Base-by-base conservation (phyloP, 92 coral and sea anemone genomes). In the Zoanthus sansibaricus region DNA sequence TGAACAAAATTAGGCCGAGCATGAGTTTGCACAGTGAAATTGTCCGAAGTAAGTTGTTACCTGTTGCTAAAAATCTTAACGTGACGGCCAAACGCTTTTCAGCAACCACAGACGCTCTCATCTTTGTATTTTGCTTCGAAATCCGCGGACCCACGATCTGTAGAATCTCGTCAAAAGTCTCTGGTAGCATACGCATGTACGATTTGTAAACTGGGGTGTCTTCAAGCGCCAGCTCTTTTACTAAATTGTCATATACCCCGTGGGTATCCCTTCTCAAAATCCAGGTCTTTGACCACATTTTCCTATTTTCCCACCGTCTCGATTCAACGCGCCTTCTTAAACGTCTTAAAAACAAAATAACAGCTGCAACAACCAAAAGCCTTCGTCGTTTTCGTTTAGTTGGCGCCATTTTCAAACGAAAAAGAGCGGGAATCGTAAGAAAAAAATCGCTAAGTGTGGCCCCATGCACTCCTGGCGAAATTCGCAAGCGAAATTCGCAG, bases 251-350 rank as follows among this genome's bases (percentile, higher is more conserved):
- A 72, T 72, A 44, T 72, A 72, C 55, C 55, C 77, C 55, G 47
- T 70, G 74, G 74, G 77, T 44, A 72, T 72, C 77, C 54, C 77
- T 42, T 72, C 55, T 72, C 77, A 72, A 45, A 72, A 72, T 72
- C 54, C 77, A 72, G 49, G 64, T 75, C 79, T 75, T 75, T 75
- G 79, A 75, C 79, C 79, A 75, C 64, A 48, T 75, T 46, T 48
- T 72, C 32, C 54, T 52, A 45, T 72, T 72, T 42, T 72, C 51
- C 77, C 77, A 72, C 54, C 77, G 9, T 72, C 54, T 72, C 75
- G 75, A 71, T 71, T 71, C 75, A 74, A 45, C 25, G 58, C 78
- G 30, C 32, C 33, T 74, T 74, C 78, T 45, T 47, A 74, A 74
- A 47, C 78, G 32, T 3, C 78, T 45, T 74, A 74, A 45, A 45